These are phyloP conservation scores for Lampris incognitus DNA, from an alignment of 2,113 vertebrate species.

Conservation along the genomic window DNA sequence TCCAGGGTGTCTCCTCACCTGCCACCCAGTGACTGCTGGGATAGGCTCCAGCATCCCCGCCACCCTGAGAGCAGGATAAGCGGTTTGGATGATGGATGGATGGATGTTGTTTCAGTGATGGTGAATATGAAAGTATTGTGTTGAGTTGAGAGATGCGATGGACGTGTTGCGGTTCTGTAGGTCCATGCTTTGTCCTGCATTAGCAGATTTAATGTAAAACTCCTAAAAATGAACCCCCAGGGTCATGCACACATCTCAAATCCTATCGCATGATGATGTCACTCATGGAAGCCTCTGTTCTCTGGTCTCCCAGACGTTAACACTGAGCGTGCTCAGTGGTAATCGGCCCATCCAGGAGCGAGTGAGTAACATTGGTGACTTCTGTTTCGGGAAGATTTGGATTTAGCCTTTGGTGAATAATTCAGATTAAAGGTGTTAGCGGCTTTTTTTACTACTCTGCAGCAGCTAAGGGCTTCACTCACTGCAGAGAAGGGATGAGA, in stretches of 20 bases:
- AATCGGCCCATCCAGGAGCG: constrained; percentile 21
- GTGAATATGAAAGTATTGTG: too few species aligned
- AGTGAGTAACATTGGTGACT: neutral
- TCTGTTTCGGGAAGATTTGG: constrained; percentile 1
- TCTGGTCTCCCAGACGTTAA: constrained; percentile 6
- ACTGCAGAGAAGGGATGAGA: neutral
- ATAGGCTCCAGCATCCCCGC: too few species aligned
- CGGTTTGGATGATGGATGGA: too few species aligned
- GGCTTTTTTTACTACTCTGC: neutral
- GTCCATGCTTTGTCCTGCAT: neutral
- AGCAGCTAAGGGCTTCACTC: neutral
- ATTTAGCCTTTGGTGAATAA: constrained; percentile 7
- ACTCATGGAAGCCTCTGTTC: neutral
- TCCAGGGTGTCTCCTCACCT: too few species aligned
- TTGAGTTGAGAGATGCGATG: too few species aligned
- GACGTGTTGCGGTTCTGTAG: too few species aligned
- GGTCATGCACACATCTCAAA: constrained; percentile 10
- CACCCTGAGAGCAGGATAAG: too few species aligned
- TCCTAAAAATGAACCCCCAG: constrained; percentile 7
- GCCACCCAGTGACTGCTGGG: too few species aligned
- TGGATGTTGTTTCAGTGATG: too few species aligned
- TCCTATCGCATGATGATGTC: neutral
- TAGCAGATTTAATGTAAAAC: constrained; percentile 23
- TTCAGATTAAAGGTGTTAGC: neutral
- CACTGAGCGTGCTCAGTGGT: constrained; percentile 44